A percentile compares a stretch with the other conserved stretches of the same genome.
Conservation (phyloP, 1,140 invertebrate species). For the Lethocerus indicus region DNA sequence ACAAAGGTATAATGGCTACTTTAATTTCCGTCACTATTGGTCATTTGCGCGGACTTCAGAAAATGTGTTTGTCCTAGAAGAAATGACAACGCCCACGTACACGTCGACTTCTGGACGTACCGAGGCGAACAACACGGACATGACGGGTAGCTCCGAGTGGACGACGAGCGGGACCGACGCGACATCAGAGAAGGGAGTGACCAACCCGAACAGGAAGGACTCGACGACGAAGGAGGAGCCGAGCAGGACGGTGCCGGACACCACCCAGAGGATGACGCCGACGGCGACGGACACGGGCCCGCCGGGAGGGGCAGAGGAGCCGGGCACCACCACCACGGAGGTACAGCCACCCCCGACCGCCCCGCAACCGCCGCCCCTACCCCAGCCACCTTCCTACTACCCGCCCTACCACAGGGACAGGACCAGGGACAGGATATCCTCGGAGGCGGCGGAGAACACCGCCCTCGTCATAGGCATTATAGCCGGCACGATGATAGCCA, state of each 20-base stretch:
- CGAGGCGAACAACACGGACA: neutral
- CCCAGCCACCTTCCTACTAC: constrained; percentile 7
- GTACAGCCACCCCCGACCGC: constrained; percentile 11
- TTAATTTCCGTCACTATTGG: no score
- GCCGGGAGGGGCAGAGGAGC: no score
- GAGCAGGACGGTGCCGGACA: neutral
- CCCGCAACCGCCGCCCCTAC: constrained; percentile 12
- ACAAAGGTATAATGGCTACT: no score
- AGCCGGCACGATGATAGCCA: constrained; percentile 75
- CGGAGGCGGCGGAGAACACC: constrained; percentile 51
- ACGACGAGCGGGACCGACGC: neutral
- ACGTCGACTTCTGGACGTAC: neutral
- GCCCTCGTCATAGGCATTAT: constrained; percentile 76
- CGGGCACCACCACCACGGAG: constrained; percentile 15
- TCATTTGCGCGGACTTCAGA: no score
- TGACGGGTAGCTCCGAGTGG: neutral
- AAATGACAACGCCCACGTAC: no score
- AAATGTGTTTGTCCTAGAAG: no score
- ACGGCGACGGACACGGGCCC: constrained; percentile 10
- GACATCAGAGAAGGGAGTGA: neutral
- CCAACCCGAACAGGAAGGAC: neutral
- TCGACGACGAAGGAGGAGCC: neutral
- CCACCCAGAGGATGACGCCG: neutral
- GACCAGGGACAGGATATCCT: constrained; percentile 42
- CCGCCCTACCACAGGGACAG: constrained; percentile 13